Percentiles rank a stretch among this genome's conserved stretches.
These are phyloP conservation scores for rat (Rattus norvegicus) DNA, from an alignment of 2,113 vertebrate species.

Conservation along the genomic window GRCr8 NC_086020.1:144255501-144256000, in stretches of 20 bases:
- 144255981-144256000: not conserved
- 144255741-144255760: not conserved
- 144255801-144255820: not conserved
- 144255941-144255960: not conserved
- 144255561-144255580: not conserved
- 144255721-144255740: not conserved
- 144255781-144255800: too few species aligned
- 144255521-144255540: not conserved
- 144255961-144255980: not conserved
- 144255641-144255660: not conserved
- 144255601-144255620: not conserved
- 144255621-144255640: not conserved
- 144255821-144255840: fast-evolving
- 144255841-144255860: not conserved
- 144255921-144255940: not conserved
- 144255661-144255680: not conserved
- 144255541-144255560: not conserved
- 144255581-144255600: not conserved
- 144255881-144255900: not conserved
- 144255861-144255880: too few species aligned
- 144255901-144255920: not conserved
- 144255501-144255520: not conserved
- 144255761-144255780: not conserved
- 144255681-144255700: not conserved
- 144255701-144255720: not conserved